Evolutionary conservation across 2,113 vertebrate species (phyloP).

Genomic region (Tupaia tana): DNA sequence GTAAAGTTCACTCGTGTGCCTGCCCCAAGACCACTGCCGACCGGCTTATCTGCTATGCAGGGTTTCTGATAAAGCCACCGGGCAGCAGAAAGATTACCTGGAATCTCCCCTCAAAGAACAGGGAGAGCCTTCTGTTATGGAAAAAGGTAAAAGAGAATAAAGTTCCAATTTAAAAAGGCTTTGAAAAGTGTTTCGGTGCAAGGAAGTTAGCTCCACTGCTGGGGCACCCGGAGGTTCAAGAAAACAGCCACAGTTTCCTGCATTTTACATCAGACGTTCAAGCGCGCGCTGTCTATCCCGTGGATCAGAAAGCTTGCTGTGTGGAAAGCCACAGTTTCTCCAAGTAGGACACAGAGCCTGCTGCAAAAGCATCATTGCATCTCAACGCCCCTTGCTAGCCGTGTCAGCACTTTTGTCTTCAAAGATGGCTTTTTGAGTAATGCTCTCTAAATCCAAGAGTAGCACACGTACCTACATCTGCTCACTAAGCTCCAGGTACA

Average conservation of each 20-base stretch:
- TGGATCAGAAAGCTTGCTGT: neutral
- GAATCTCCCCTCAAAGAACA: conserved; percentile 45
- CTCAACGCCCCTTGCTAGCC: conserved; percentile 63
- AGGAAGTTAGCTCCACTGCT: neutral
- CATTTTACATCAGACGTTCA: neutral
- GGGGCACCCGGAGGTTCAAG: neutral
- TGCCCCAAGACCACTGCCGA: neutral
- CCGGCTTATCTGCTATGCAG: conserved; percentile 2
- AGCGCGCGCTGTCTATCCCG: neutral
- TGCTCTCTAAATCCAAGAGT: conserved; percentile 57
- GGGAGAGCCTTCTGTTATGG: conserved; percentile 31
- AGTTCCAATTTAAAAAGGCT: conserved; percentile 62
- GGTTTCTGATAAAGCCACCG: neutral
- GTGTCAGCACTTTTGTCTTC: neutral
- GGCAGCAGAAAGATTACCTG: conserved; percentile 17
- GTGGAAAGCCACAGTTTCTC: conserved; percentile 60
- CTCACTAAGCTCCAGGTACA: neutral
- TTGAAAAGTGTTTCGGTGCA: conserved; percentile 3
- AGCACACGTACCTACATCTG: neutral
- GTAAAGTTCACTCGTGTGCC: neutral
- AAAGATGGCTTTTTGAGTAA: conserved; percentile 33
- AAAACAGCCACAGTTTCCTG: neutral
- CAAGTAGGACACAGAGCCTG: conserved; percentile 66
- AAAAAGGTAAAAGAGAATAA: conserved; percentile 34
- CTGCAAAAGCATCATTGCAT: conserved; percentile 72